A percentile compares a stretch with the other conserved stretches of the same genome.
phyloP scores from a whole-genome alignment of 2,113 vertebrate species.

The Epinephelus fuscoguttatus region DNA sequence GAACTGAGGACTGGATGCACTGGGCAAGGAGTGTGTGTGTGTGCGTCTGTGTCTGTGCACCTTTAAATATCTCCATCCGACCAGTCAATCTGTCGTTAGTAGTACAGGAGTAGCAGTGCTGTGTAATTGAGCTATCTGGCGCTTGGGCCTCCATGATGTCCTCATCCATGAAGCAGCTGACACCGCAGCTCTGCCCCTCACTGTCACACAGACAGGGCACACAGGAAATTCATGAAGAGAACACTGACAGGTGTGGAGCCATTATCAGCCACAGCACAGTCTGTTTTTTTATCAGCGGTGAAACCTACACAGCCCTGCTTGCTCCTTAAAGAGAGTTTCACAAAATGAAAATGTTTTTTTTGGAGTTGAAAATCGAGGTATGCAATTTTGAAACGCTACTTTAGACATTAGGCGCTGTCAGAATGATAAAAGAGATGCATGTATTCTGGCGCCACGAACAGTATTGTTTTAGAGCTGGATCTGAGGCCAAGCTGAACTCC shows the following conservation, averaged over 20 bases:
- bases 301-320: constrained; percentile 2
- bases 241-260: constrained; percentile 59
- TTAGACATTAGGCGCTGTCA: constrained; percentile 6
- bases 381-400: constrained; percentile 3
- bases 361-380: not conserved
- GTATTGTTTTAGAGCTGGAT: constrained; percentile 38
- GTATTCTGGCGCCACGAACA: constrained; percentile 4
- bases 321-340: constrained; percentile 14
- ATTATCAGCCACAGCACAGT: constrained; percentile 56
- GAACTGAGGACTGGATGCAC: constrained; percentile 72
- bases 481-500: constrained; percentile 34
- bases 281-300: constrained; percentile 3
- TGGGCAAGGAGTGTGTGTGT: constrained; percentile 41
- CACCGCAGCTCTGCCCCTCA: constrained; percentile 53
- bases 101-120: constrained; percentile 60
- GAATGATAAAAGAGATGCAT: constrained; percentile 32
- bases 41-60: constrained; percentile 31
- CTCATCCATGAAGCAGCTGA: constrained; percentile 77
- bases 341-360: constrained; percentile 20
- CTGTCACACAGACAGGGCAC: constrained; percentile 58
- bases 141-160: constrained; percentile 69
- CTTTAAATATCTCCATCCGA: constrained; percentile 75
- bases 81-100: constrained; percentile 74
- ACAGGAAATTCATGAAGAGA: constrained; percentile 66
- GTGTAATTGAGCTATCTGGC: constrained; percentile 78